Conservation (phyloP, 2,797 vertebrate genomes). For the Pteropus rufus region DNA sequence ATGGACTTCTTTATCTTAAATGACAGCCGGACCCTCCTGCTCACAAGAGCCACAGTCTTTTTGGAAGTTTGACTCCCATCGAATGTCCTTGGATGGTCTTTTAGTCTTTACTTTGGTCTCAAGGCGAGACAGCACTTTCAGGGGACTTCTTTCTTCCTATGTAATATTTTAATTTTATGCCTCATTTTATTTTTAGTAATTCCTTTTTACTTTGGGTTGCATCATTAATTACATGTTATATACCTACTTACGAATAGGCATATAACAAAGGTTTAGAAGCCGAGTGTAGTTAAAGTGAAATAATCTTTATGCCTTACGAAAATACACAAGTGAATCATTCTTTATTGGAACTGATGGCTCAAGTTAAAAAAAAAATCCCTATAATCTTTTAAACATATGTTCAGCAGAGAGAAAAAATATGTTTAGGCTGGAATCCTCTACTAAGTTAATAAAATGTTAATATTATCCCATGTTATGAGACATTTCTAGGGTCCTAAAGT, state of each 20-base stretch:
- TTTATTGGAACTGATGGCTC: slow-evolving; percentile 75
- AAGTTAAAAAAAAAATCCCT: background rate
- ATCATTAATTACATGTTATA: background rate
- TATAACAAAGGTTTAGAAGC: slow-evolving; percentile 64
- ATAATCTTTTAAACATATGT: slow-evolving; percentile 82
- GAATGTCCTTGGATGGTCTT: background rate
- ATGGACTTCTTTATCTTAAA: background rate
- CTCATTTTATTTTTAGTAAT: background rate
- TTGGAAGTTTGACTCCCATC: background rate
- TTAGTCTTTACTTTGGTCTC: background rate
- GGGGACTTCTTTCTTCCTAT: background rate
- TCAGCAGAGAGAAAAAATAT: slow-evolving; percentile 65
- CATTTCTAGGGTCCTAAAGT: slow-evolving; percentile 58
- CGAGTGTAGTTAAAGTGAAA: slow-evolving; percentile 52
- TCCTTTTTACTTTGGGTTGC: background rate
- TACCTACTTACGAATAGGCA: background rate
- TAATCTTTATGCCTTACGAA: slow-evolving; percentile 65
- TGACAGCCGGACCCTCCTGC: background rate
- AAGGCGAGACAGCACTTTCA: background rate
- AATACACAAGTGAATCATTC: slow-evolving; percentile 79
- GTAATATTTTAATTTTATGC: background rate
- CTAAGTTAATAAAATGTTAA: slow-evolving; percentile 65
- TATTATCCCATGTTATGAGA: slow-evolving; percentile 57
- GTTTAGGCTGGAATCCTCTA: slow-evolving; percentile 65
- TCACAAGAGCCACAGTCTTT: background rate